Base-by-base conservation (phyloP, 2,888 invertebrate species). In the Phyllotreta cruciferae region DNA sequence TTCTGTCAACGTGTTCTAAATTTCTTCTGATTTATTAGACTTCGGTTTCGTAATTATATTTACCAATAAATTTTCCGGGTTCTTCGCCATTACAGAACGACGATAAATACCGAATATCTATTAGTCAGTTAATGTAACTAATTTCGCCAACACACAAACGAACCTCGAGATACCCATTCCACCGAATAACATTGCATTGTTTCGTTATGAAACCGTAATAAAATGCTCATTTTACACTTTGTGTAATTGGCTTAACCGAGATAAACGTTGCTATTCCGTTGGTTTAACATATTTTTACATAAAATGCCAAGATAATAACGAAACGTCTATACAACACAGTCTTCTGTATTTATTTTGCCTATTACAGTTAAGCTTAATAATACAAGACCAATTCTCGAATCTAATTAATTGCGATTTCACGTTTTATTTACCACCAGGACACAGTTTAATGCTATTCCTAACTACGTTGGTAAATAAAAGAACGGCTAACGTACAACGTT, bases 161-260 rank as follows among this genome's bases (percentile, higher is more conserved):
- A 56, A 56, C 36, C 56, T 56, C 45, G 37, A 47, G 45, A 55
- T 49, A 41, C 35, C 36, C 24, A 36, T 13, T 52, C 52, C 37
- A 37, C 4, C 24, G 24, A 24, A 24, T 24, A 24, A 24, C 37
- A 61, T 34, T 35, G 39, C 41, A 37, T 45, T 45, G 56, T 52
- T 44, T 52, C 38, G 35, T 52, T 24, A 39, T 11, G 45, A 45
- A 57, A 45, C 56, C 56, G 44, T 62, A 35, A 62, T 56, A 45
- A 56, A 62, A 57, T 53, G 52, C 53, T 45, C 34, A 56, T 62
- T 62, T 62, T 56, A 62, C 53, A 62, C 62, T 39, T 62, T 50
- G 41, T 9, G 50, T 52, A 52, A 62, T 62, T 62, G 57, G 56
- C 56, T 53, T 56, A 62, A 62, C 56, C 62, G 45, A 57, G 56